Conservation (phyloP, 1,140 invertebrate genomes). For the Asobara japonica region DNA sequence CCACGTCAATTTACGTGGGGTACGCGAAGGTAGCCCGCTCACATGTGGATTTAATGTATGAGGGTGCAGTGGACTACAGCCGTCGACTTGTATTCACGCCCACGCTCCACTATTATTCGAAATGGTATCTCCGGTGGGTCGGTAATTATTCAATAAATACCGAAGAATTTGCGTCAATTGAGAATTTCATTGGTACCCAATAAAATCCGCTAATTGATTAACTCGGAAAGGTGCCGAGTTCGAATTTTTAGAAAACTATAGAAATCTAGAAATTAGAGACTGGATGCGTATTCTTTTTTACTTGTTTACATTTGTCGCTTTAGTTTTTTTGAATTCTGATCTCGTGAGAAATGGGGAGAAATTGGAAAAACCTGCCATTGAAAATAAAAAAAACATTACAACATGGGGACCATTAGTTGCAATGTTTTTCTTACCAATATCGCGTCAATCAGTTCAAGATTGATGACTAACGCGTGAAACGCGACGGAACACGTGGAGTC, state of each 20-base stretch:
- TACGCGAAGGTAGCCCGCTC: not conserved
- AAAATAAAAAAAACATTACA: too few relatives aligned
- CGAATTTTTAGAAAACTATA: too few relatives aligned
- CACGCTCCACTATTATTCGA: not conserved
- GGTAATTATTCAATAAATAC: not conserved
- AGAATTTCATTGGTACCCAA: too few relatives aligned
- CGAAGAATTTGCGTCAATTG: not conserved
- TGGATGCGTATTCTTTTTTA: too few relatives aligned
- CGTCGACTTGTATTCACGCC: not conserved
- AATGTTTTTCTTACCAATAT: not conserved
- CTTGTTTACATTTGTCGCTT: too few relatives aligned
- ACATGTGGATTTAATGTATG: slow-evolving; percentile 2
- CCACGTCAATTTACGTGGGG: not conserved
- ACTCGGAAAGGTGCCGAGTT: too few relatives aligned
- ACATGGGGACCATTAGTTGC: not conserved
- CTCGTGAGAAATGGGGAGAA: too few relatives aligned
- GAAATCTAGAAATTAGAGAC: too few relatives aligned
- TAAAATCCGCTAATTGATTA: too few relatives aligned
- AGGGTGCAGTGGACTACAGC: not conserved
- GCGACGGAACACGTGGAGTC: not conserved
- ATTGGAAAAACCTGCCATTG: too few relatives aligned
- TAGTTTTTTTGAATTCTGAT: too few relatives aligned
- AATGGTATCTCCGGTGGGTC: not conserved
- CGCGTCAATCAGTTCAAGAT: not conserved
- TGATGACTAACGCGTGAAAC: not conserved